Evolutionary conservation across 2,113 vertebrate genomes (phyloP).

Genomic region (Meles meles): DNA sequence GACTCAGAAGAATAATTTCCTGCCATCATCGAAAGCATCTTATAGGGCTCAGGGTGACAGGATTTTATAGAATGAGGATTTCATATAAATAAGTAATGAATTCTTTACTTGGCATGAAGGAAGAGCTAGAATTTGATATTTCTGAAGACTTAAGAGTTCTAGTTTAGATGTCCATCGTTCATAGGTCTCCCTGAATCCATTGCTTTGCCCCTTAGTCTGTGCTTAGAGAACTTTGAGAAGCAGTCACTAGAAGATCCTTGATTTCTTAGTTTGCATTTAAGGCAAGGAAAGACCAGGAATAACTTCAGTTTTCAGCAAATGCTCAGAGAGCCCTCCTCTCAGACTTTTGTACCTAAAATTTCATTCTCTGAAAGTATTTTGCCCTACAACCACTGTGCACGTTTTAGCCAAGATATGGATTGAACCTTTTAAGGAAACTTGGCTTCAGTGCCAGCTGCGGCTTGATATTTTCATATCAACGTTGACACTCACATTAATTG

Average conservation of each 20-base stretch:
- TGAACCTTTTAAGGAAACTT: background rate
- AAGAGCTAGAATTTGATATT: background rate
- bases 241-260: background rate
- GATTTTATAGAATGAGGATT: background rate
- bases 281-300: background rate
- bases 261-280: slow-evolving; percentile 2
- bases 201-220: background rate
- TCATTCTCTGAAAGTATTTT: background rate
- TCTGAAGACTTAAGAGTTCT: background rate
- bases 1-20: background rate
- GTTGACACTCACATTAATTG: background rate
- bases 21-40: background rate
- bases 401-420: background rate
- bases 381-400: background rate
- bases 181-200: background rate
- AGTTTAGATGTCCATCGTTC: background rate
- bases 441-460: background rate
- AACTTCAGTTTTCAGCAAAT: background rate
- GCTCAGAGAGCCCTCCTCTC: background rate
- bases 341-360: background rate
- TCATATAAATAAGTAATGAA: background rate
- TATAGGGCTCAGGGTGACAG: background rate
- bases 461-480: background rate
- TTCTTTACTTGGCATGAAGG: background rate
- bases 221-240: background rate